phyloP scores from a whole-genome alignment of 2,888 invertebrate species.

The Morpho helenor region DNA sequence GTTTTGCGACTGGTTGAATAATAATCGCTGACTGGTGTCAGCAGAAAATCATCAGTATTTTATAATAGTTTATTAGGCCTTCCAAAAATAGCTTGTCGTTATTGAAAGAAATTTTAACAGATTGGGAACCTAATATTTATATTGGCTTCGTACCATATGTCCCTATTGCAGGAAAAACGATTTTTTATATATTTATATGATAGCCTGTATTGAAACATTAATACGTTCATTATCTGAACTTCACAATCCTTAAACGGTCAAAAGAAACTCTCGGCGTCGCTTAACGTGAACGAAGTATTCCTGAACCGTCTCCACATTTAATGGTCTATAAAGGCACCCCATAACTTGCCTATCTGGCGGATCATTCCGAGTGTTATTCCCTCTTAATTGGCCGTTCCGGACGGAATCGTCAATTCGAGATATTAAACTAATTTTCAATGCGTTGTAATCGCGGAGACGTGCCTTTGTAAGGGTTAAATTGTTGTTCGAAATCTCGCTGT shows the following conservation, averaged over 20 bases:
- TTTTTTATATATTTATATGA: background rate
- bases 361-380: constrained; percentile 72
- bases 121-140: too few relatives aligned
- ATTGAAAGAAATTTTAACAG: too few relatives aligned
- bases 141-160: too few relatives aligned
- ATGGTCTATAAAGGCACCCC: constrained; percentile 75
- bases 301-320: constrained; percentile 39
- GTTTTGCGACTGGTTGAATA: too few relatives aligned
- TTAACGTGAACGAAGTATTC: constrained; percentile 25
- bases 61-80: too few relatives aligned
- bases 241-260: constrained; percentile 15
- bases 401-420: constrained; percentile 76
- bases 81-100: too few relatives aligned
- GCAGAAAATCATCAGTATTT: too few relatives aligned
- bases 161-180: background rate
- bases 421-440: constrained; percentile 79
- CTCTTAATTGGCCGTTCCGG: constrained; percentile 75
- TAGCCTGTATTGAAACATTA: background rate
- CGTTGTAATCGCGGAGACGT: constrained; percentile 68
- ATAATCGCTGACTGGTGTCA: too few relatives aligned
- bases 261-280: constrained; percentile 12
- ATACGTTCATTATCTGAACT: constrained; percentile 4
- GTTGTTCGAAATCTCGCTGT: constrained; percentile 30
- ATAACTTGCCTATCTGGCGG: constrained; percentile 73
- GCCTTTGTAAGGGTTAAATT: constrained; percentile 48